These are phyloP conservation scores for Ondatra zibethicus DNA, from an alignment of 2,113 vertebrate species.

Conservation along the genomic window DNA sequence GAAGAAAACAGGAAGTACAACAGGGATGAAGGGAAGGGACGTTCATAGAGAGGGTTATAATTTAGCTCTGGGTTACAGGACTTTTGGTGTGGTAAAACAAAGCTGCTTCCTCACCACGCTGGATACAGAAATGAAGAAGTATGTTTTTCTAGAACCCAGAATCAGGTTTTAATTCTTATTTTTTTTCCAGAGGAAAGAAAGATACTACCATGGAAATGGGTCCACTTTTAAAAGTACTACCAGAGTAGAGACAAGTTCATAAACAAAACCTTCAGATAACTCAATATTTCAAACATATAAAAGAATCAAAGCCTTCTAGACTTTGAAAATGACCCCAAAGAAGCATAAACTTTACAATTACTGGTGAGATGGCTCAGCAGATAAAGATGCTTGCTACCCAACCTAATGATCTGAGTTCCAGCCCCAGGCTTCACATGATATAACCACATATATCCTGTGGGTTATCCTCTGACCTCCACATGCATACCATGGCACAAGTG, in stretches of 20 bases:
- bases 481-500: not conserved
- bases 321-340: conserved; percentile 32
- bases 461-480: not conserved
- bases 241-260: not conserved
- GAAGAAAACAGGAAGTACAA: not conserved
- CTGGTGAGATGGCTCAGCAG: not conserved
- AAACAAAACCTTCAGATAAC: not conserved
- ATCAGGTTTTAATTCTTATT: not conserved
- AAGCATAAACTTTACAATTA: not conserved
- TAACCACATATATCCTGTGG: not conserved
- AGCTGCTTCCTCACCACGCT: not conserved
- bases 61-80: not conserved
- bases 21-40: not conserved
- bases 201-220: not conserved
- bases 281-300: conserved; percentile 11
- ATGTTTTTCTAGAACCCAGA: conserved; percentile 24
- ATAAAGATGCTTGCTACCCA: not conserved
- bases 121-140: conserved; percentile 31
- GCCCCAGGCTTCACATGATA: not conserved
- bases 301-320: conserved; percentile 1
- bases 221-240: conserved; percentile 25
- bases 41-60: not conserved
- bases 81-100: conserved; percentile 35
- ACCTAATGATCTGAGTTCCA: not conserved
- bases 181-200: not conserved